phyloP scores from a whole-genome alignment of 30 jellyfish, hydroid and myxozoan species.

The Hydractinia symbiolongicarpus region DNA sequence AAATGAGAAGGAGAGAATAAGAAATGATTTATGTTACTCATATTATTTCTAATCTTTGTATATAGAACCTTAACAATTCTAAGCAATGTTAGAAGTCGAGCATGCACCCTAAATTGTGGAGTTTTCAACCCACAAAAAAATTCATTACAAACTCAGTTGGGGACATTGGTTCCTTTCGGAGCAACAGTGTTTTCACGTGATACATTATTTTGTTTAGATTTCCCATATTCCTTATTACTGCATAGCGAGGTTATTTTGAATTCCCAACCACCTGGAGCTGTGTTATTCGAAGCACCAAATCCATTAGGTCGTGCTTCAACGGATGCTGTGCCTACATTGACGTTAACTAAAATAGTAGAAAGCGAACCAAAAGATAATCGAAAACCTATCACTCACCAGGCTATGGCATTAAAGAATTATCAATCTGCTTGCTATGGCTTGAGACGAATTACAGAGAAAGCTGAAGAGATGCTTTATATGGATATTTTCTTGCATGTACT shows the following conservation, averaged over 20 bases:
- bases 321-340: neutral
- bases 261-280: conserved; percentile 10
- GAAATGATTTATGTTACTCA: too few relatives aligned
- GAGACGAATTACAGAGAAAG: conserved; percentile 2
- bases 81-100: too few relatives aligned
- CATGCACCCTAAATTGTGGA: too few relatives aligned
- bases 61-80: too few relatives aligned
- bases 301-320: conserved; percentile 20
- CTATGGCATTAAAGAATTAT: conserved; percentile 17
- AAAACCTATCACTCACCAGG: conserved; percentile 23
- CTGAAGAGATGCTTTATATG: neutral
- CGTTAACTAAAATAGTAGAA: neutral
- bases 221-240: neutral
- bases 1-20: too few relatives aligned
- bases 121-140: too few relatives aligned
- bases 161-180: too few relatives aligned
- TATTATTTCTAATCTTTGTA: too few relatives aligned
- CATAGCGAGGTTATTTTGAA: neutral
- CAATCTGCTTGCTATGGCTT: conserved; percentile 13
- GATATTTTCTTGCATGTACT: conserved; percentile 39
- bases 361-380: neutral
- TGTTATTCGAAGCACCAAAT: conserved; percentile 3
- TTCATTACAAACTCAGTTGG: too few relatives aligned
- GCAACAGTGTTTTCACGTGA: too few relatives aligned
- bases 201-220: neutral